Evolutionary conservation across 2,113 vertebrate species (phyloP).

Genomic region (Tetraodon nigroviridis): DNA sequence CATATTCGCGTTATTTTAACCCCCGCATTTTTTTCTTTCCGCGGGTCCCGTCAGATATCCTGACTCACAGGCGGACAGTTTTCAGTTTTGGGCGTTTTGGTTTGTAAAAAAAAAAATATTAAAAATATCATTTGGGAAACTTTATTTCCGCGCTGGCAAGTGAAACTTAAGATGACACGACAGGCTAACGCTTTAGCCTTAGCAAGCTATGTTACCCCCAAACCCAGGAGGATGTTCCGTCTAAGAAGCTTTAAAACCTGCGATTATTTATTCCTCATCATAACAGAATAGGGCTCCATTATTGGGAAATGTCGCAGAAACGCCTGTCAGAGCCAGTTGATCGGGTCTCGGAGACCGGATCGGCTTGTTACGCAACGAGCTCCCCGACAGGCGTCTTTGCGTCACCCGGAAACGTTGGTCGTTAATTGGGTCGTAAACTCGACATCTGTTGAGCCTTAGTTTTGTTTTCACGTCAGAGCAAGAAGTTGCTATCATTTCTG

Average conservation of each 20-base stretch:
- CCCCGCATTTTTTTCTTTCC: not conserved
- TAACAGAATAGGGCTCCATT: too few relatives aligned
- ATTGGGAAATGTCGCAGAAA: not conserved
- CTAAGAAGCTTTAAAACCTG: not conserved
- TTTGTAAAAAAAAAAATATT: not conserved
- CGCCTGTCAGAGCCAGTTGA: slow-evolving; percentile 9
- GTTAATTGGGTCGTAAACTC: too few relatives aligned
- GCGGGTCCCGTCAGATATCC: rapidly evolving
- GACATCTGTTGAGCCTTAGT: not conserved
- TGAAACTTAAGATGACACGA: slow-evolving; percentile 10
- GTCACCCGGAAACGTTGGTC: not conserved
- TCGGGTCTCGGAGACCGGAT: slow-evolving; percentile 4
- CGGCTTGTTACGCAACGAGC: slow-evolving; percentile 31
- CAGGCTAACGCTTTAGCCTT: slow-evolving; percentile 32
- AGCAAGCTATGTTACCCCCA: not conserved
- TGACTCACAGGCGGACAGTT: not conserved
- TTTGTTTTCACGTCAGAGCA: not conserved
- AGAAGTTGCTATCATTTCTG: not conserved
- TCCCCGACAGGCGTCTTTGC: not conserved
- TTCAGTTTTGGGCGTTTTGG: not conserved
- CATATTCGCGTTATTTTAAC: not conserved
- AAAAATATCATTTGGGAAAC: not conserved
- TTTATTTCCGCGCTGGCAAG: slow-evolving; percentile 20
- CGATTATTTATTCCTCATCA: too few relatives aligned
- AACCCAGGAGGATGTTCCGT: not conserved